Evolutionary conservation across 2,797 vertebrate species (phyloP).

Genomic region (Malurus leucopterus): DNA sequence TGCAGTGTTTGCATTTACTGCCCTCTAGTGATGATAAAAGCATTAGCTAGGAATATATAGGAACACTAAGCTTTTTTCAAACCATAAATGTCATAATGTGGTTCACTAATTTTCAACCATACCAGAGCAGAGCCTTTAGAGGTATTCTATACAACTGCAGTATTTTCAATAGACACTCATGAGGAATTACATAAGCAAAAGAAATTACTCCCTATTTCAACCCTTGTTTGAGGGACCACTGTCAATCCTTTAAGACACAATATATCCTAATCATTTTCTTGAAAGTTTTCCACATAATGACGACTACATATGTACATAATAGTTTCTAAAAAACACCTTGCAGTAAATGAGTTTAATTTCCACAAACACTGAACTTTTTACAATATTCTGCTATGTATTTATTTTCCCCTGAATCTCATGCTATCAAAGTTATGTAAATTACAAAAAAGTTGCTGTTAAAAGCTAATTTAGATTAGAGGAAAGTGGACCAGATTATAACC

Average conservation of each 20-base stretch:
- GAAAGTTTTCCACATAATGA: not conserved
- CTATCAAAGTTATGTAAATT: not conserved
- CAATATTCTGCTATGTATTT: not conserved
- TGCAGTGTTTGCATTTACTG: slow-evolving; percentile 57
- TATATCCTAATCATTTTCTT: not conserved
- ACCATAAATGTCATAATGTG: not conserved
- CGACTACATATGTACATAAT: not conserved
- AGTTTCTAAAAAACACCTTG: not conserved
- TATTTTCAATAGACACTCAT: not conserved
- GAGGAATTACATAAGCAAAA: not conserved
- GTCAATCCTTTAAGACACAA: not conserved
- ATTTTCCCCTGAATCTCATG: not conserved
- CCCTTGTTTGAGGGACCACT: not conserved
- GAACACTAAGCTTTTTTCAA: not conserved
- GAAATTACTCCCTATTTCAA: not conserved
- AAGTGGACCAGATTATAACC: not conserved
- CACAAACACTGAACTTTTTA: not conserved
- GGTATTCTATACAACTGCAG: not conserved
- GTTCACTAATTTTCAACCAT: not conserved
- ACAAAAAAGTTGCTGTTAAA: not conserved
- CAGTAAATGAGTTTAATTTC: not conserved
- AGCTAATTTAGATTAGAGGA: not conserved
- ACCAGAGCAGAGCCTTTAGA: not conserved
- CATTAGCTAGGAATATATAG: not conserved
- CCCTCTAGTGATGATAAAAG: slow-evolving; percentile 66